phyloP scores from a whole-genome alignment of 2,797 vertebrate species.

The Cetoscarus ocellatus region DNA sequence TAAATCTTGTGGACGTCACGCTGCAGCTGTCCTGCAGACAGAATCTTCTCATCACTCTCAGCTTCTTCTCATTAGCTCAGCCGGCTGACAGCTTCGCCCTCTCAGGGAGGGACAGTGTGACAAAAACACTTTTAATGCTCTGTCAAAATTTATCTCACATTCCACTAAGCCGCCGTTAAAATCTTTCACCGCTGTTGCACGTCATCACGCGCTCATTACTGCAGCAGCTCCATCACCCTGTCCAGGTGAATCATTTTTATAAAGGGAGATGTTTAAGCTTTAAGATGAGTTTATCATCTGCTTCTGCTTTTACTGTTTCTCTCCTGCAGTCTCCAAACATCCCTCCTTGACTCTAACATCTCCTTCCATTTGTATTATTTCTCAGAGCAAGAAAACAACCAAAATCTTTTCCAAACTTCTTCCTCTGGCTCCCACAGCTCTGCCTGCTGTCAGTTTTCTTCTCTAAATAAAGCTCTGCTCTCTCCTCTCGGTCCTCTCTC shows the following conservation, averaged over 20 bases:
- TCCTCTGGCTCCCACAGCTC: constrained; percentile 3
- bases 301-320: constrained; percentile 16
- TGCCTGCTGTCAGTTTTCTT: background rate
- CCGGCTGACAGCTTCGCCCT: constrained; percentile 11
- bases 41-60: background rate
- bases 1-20: background rate
- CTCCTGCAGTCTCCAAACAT: no score
- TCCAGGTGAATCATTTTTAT: background rate
- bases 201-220: background rate
- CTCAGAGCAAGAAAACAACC: background rate
- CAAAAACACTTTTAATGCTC: background rate
- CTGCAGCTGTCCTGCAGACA: background rate
- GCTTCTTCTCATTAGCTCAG: constrained; percentile 1
- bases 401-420: background rate
- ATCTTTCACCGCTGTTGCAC: background rate
- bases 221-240: constrained; percentile 3
- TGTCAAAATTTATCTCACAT: background rate
- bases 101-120: background rate
- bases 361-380: constrained; percentile 1
- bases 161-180: background rate
- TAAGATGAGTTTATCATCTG: constrained; percentile 21
- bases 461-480: background rate
- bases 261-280: constrained; percentile 17
- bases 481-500: background rate
- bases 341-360: no score